Conservation (phyloP, 2,888 invertebrate species). For the Dasysyrphus tricinctus region DNA sequence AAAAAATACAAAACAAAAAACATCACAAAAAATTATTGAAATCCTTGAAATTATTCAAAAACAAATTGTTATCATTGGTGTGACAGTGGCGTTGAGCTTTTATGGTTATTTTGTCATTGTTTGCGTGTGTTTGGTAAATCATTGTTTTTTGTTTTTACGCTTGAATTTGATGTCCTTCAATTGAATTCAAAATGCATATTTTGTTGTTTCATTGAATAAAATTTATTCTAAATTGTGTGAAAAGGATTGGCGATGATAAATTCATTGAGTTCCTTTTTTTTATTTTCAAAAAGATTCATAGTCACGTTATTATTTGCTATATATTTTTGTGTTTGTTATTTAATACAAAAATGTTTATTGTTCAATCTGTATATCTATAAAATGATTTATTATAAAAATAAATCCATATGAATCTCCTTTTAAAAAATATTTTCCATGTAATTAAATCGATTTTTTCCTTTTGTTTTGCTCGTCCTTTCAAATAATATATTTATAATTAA, state of each 20-base stretch:
- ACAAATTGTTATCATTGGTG: slow-evolving; percentile 1
- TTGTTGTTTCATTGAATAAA: neutral
- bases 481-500: neutral
- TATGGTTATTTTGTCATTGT: slow-evolving; percentile 49
- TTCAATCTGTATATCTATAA: slow-evolving; percentile 8
- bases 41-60: slow-evolving; percentile 30
- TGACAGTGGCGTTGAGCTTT: slow-evolving; percentile 45
- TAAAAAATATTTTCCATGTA: neutral
- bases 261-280: neutral
- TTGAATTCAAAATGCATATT: slow-evolving; percentile 1
- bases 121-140: slow-evolving; percentile 55
- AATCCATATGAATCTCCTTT: neutral
- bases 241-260: slow-evolving; percentile 2
- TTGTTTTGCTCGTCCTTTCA: slow-evolving; percentile 25
- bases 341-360: neutral
- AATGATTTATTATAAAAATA: neutral
- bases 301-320: neutral
- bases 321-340: neutral
- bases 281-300: neutral
- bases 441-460: neutral
- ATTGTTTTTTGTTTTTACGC: slow-evolving; percentile 27
- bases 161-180: slow-evolving; percentile 16
- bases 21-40: neutral
- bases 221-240: neutral
- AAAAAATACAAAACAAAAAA: neutral